Evolutionary conservation across 2,113 vertebrate genomes (phyloP).

Genomic region (Otis tarda): DNA sequence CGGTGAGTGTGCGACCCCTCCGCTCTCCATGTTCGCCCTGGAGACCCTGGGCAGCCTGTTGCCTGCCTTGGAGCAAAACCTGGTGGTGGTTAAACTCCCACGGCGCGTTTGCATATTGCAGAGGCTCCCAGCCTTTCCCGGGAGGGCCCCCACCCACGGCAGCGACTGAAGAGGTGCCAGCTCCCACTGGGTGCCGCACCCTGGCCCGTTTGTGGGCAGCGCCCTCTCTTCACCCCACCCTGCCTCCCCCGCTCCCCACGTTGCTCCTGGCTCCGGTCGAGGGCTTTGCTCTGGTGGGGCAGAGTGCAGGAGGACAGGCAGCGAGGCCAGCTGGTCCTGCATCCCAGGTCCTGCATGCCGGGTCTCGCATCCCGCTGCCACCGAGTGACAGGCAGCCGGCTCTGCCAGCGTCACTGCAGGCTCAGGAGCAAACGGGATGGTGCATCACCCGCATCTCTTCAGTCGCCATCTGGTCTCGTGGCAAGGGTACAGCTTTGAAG

Average conservation of each 20-base stretch:
- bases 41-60: background rate
- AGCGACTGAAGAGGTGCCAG: slow-evolving; percentile 37
- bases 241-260: background rate
- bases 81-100: background rate
- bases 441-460: too few species aligned
- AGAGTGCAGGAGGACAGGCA: background rate
- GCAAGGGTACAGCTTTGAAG: too few species aligned
- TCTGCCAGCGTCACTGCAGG: background rate
- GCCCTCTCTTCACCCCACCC: background rate
- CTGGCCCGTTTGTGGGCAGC: background rate
- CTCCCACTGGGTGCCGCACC: slow-evolving; percentile 4
- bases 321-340: background rate
- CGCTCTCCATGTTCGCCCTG: fast-evolving
- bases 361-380: background rate
- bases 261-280: background rate
- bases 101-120: background rate
- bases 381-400: fast-evolving
- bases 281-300: background rate
- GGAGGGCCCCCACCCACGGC: slow-evolving; percentile 39
- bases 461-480: too few species aligned
- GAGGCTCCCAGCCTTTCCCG: background rate
- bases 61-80: background rate
- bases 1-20: slow-evolving; percentile 74
- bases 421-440: background rate
- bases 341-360: background rate